phyloP scores from a whole-genome alignment of 2,797 vertebrate genomes.

The Leuciscus waleckii region DNA sequence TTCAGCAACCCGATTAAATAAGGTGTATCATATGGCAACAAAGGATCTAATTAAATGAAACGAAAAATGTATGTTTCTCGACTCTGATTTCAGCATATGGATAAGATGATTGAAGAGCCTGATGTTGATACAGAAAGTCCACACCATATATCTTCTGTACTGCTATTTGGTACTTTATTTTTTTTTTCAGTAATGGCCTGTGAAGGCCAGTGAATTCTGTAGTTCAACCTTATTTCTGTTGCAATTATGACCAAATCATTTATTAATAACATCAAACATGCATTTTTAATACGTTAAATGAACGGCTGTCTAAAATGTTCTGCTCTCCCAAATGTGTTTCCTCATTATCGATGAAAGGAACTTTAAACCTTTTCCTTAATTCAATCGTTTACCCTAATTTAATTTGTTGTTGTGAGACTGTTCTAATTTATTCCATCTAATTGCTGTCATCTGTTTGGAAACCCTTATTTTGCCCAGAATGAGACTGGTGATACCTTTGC shows the following conservation, averaged over 20 bases:
- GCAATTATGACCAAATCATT: conserved; percentile 61
- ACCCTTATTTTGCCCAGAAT: background rate
- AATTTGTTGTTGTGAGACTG: conserved; percentile 24
- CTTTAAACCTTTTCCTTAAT: conserved; percentile 61
- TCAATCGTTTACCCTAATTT: conserved; percentile 53
- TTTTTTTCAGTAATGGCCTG: conserved; percentile 1
- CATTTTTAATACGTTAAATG: conserved; percentile 61
- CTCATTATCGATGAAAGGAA: conserved; percentile 60
- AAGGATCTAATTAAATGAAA: background rate
- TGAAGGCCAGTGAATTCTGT: conserved; percentile 18
- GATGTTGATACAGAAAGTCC: conserved; percentile 5
- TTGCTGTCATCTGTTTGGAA: conserved; percentile 38
- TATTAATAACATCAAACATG: conserved; percentile 61
- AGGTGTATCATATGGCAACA: background rate
- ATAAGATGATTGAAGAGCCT: background rate
- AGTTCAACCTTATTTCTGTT: conserved; percentile 52
- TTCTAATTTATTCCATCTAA: conserved; percentile 45
- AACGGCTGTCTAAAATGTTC: conserved; percentile 37
- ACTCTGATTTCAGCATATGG: background rate
- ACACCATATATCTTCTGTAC: background rate
- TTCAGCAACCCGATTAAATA: conserved; percentile 12
- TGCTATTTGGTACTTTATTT: conserved; percentile 3
- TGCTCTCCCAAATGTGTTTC: conserved; percentile 38
- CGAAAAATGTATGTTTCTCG: background rate
- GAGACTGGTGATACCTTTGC: conserved; percentile 23